Percentiles rank a stretch among this genome's conserved stretches.
phyloP scores from a whole-genome alignment of 2,888 invertebrate genomes.

The Campoletis raptor region DNA sequence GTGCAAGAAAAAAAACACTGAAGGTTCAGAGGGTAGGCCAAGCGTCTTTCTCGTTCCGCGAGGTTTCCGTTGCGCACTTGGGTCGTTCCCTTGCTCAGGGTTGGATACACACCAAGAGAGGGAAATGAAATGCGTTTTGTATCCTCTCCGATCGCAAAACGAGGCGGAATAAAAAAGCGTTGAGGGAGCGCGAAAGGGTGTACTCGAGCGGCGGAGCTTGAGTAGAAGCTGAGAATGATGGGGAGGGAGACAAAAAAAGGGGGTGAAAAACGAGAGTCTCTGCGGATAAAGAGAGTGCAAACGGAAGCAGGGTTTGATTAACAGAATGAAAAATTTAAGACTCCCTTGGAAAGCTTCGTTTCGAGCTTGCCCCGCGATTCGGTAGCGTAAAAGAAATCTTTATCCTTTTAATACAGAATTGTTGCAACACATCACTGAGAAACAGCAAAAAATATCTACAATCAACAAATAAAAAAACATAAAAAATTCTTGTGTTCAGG shows the following conservation, averaged over 20 bases:
- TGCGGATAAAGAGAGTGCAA: conserved; percentile 34
- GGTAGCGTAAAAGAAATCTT: conserved; percentile 17
- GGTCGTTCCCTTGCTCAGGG: background rate
- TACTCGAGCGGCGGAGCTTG: conserved; percentile 25
- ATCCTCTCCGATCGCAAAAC: conserved; percentile 57
- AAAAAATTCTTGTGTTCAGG: no score
- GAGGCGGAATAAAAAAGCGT: conserved; percentile 54
- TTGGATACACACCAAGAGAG: conserved; percentile 1
- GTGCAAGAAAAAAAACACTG: conserved; percentile 6
- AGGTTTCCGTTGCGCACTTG: conserved; percentile 33
- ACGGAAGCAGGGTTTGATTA: conserved; percentile 66
- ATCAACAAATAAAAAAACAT: background rate
- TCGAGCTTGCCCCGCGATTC: background rate
- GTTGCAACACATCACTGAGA: background rate
- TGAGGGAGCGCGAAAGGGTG: conserved; percentile 35
- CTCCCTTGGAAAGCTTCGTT: conserved; percentile 40
- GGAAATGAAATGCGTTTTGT: conserved; percentile 63
- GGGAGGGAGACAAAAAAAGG: conserved; percentile 1
- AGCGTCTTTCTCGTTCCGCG: conserved; percentile 12
- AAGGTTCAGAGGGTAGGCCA: background rate
- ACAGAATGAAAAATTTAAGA: conserved; percentile 70
- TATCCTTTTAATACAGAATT: conserved; percentile 3
- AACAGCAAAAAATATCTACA: background rate
- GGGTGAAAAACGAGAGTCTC: conserved; percentile 57
- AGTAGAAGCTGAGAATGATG: conserved; percentile 29